Evolutionary conservation across 1,140 invertebrate species (phyloP).

Genomic region (Tetraneura akinire): DNA sequence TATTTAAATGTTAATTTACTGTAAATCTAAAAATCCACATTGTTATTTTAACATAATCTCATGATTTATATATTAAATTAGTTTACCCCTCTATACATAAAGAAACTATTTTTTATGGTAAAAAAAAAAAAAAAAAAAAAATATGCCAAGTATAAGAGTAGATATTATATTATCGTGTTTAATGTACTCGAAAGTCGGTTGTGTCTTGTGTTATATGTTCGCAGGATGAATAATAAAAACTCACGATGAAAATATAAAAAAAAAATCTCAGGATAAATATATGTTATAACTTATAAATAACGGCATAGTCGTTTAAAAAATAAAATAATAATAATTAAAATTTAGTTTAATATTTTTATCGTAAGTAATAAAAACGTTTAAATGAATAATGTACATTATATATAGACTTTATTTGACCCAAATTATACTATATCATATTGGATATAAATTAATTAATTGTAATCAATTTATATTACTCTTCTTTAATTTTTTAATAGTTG

Average conservation of each 20-base stretch:
- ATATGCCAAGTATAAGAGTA: conserved; percentile 16
- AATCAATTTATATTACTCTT: too few species aligned
- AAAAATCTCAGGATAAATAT: not conserved
- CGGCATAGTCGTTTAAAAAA: not conserved
- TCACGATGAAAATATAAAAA: not conserved
- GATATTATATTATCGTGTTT: conserved; percentile 5
- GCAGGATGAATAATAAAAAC: not conserved
- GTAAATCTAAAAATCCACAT: too few species aligned
- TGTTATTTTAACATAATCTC: too few species aligned
- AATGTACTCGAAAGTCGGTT: conserved; percentile 9
- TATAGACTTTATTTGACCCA: not conserved
- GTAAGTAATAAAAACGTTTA: not conserved
- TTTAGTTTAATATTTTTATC: conserved; percentile 5
- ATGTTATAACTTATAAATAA: too few species aligned
- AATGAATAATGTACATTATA: not conserved
- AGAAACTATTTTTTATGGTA: not conserved
- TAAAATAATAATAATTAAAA: too few species aligned
- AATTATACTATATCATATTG: too few species aligned
- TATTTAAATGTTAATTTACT: too few species aligned
- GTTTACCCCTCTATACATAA: too few species aligned
- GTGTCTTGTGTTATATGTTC: not conserved
- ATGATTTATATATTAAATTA: too few species aligned
- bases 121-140: too few species aligned
- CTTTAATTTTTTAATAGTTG: too few species aligned
- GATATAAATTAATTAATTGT: too few species aligned